These are phyloP conservation scores for Castor canadensis DNA, from an alignment of 2,113 vertebrate genomes.

Conservation along the genomic window DNA sequence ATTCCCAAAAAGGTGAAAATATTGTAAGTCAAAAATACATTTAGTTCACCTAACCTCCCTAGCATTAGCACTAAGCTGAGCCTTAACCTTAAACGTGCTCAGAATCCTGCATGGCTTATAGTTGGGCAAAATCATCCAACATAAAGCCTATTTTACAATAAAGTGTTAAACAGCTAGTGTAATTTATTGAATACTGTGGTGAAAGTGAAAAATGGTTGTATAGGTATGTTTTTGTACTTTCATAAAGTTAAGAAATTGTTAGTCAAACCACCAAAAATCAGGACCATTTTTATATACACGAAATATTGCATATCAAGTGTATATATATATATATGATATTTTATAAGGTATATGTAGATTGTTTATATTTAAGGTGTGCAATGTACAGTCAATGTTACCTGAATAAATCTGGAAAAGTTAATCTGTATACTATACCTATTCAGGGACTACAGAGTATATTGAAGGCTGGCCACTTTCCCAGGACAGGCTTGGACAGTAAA, in stretches of 20 bases:
- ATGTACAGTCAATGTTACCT: not conserved
- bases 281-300: not conserved
- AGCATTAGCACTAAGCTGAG: not conserved
- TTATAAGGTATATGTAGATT: not conserved
- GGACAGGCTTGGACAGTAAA: not conserved
- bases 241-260: not conserved
- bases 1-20: no score
- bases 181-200: no score
- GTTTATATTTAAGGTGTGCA: not conserved
- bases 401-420: not conserved
- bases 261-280: not conserved
- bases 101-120: not conserved
- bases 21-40: no score
- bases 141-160: not conserved
- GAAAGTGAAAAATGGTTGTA: not conserved
- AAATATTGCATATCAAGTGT: not conserved
- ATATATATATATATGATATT: not conserved
- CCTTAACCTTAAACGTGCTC: not conserved
- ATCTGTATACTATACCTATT: not conserved
- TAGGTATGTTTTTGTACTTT: not conserved
- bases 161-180: no score
- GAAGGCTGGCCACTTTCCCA: not conserved
- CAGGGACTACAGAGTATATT: not conserved
- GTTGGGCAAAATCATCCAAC: not conserved
- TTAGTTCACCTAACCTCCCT: no score